Evolutionary conservation across 2,888 invertebrate genomes (phyloP).

Genomic region (Nysson spinosus): DNA sequence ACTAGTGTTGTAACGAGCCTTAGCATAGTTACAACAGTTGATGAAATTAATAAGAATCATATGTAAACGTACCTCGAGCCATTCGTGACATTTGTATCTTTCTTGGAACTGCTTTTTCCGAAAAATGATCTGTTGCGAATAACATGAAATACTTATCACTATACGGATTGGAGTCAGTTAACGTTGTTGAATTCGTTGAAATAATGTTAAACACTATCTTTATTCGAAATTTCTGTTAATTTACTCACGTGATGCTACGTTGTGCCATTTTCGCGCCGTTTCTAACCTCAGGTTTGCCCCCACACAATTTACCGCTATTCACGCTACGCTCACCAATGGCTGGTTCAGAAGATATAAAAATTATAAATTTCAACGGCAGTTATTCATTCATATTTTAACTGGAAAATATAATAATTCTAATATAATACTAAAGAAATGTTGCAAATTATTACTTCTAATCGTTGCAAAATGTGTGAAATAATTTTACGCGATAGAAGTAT

Average conservation of each 20-base stretch:
- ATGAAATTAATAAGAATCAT: conserved; percentile 1
- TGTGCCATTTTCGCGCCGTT: conserved; percentile 67
- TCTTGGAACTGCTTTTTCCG: conserved; percentile 64
- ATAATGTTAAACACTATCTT: neutral
- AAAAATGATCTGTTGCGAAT: conserved; percentile 75
- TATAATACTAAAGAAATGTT: no score
- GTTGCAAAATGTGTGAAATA: no score
- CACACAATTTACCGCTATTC: no score
- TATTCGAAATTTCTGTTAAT: neutral
- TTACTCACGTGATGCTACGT: conserved; percentile 69
- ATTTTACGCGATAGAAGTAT: no score
- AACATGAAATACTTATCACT: neutral
- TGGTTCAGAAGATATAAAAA: no score
- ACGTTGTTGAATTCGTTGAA: no score
- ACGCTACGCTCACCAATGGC: no score
- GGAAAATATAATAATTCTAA: no score
- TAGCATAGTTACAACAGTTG: conserved; percentile 44
- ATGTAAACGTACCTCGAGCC: conserved; percentile 62
- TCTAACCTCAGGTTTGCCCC: conserved; percentile 28
- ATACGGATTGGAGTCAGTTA: neutral
- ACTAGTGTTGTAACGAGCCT: conserved; percentile 32
- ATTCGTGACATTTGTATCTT: conserved; percentile 46
- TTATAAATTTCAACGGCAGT: no score
- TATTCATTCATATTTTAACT: no score
- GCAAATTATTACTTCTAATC: no score